Evolutionary conservation across 2,888 invertebrate genomes (phyloP).

Genomic region (Apotomis capreana): DNA sequence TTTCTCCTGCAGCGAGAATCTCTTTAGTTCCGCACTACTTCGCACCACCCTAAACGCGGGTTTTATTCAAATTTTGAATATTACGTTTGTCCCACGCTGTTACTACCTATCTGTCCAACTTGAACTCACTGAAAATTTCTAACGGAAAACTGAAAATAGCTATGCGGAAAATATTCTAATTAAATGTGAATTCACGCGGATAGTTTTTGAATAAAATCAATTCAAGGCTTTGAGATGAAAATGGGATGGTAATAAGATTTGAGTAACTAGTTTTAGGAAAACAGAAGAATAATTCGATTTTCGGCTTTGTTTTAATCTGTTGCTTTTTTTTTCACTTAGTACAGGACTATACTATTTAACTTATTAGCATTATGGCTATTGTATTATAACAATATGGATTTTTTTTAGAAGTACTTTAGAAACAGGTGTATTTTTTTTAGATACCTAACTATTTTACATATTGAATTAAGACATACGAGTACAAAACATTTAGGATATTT

Average conservation of each 20-base stretch:
- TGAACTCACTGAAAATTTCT: slow-evolving; percentile 23
- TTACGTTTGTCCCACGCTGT: slow-evolving; percentile 47
- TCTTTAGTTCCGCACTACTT: slow-evolving; percentile 30
- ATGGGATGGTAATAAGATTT: not conserved
- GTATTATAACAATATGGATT: too few species aligned
- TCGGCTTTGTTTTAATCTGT: too few species aligned
- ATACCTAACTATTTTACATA: too few species aligned
- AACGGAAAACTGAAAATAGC: slow-evolving; percentile 29
- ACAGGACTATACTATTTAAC: too few species aligned
- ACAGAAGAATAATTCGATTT: too few species aligned
- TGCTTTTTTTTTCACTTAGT: too few species aligned
- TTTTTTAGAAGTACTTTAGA: too few species aligned
- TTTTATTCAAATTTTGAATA: slow-evolving; percentile 58
- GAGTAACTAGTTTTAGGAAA: not conserved
- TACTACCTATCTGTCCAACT: slow-evolving; percentile 44
- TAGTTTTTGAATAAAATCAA: slow-evolving; percentile 38
- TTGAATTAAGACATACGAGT: too few species aligned
- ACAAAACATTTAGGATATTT: too few species aligned
- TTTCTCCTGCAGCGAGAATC: not conserved
- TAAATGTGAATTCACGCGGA: slow-evolving; percentile 40
- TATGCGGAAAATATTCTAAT: slow-evolving; percentile 29
- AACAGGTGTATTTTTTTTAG: too few species aligned
- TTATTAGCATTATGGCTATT: too few species aligned
- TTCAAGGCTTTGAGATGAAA: slow-evolving; percentile 1
- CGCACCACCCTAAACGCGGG: slow-evolving; percentile 50